Percentiles rank a stretch among this genome's conserved stretches.
Conservation (phyloP, 1,140 invertebrate species). For the Drosophila sproati region DNA sequence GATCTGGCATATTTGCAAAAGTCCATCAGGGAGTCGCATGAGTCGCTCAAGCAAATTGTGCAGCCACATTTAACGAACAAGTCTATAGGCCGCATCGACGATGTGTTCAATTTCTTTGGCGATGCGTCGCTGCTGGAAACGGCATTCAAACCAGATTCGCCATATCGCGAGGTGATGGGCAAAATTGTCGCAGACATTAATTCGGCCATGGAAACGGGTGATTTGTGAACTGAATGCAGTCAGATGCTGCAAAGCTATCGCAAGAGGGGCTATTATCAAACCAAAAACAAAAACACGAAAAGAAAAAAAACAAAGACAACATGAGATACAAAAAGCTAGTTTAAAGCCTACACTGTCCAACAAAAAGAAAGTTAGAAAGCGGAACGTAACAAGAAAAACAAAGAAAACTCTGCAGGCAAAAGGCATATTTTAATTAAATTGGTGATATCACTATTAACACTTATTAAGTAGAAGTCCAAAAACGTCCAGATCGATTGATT, state of each 20-base stretch:
- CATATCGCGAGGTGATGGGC: constrained; percentile 88
- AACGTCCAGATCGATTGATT: constrained; percentile 74
- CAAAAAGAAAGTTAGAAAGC: constrained; percentile 52
- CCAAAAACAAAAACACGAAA: constrained; percentile 52
- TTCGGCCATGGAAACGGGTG: constrained; percentile 92
- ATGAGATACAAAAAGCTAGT: constrained; percentile 43
- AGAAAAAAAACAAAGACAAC: constrained; percentile 32
- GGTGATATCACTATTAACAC: constrained; percentile 70
- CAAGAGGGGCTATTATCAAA: constrained; percentile 69
- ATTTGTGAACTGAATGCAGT: constrained; percentile 85
- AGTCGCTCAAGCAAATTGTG: constrained; percentile 90
- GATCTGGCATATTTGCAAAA: constrained; percentile 91
- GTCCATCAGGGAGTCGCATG: constrained; percentile 89
- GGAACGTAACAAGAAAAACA: constrained; percentile 20
- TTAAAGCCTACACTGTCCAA: constrained; percentile 51
- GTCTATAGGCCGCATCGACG: constrained; percentile 92
- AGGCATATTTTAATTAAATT: constrained; percentile 50
- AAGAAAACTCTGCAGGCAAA: constrained; percentile 38
- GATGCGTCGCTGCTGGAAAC: constrained; percentile 91
- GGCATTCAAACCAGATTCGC: constrained; percentile 90
- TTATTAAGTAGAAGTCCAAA: constrained; percentile 58
- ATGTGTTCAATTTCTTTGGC: constrained; percentile 92
- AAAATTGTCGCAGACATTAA: constrained; percentile 91
- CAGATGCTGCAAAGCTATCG: constrained; percentile 27
- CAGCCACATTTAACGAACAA: constrained; percentile 94